Evolutionary conservation across 1,140 invertebrate species (phyloP).

Genomic region (Schlechtendalia chinensis): DNA sequence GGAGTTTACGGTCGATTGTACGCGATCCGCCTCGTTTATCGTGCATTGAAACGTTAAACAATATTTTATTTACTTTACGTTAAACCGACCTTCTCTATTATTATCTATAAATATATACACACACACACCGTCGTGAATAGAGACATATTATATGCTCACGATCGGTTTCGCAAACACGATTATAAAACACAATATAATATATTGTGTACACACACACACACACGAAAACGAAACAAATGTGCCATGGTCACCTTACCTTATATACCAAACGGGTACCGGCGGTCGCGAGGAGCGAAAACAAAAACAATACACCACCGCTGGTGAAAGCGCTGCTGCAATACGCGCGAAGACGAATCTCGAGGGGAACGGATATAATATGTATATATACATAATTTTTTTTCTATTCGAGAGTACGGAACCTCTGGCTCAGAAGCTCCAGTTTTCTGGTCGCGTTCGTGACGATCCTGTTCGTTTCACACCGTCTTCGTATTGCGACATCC

Average conservation of each 20-base stretch:
- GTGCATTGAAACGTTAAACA: too few species aligned
- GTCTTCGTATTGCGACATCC: too few species aligned
- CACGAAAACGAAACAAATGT: constrained; percentile 44
- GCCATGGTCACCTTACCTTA: constrained; percentile 35
- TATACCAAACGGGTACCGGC: neutral
- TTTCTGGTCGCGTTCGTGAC: too few species aligned
- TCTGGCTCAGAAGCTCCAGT: too few species aligned
- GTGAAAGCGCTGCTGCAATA: neutral
- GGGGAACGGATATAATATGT: too few species aligned
- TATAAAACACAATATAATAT: too few species aligned
- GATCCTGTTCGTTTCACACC: too few species aligned
- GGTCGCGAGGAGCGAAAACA: neutral
- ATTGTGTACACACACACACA: neutral
- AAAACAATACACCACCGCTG: constrained; percentile 23
- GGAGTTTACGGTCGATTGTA: too few species aligned
- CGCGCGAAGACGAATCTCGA: constrained; percentile 13
- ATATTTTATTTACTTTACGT: constrained; percentile 18
- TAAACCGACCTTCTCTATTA: constrained; percentile 11
- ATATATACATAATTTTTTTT: too few species aligned
- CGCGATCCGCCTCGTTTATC: too few species aligned
- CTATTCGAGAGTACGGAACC: too few species aligned
- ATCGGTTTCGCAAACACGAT: constrained; percentile 41
- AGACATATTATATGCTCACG: constrained; percentile 24
- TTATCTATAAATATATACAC: too few species aligned
- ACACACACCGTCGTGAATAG: neutral